phyloP scores from a whole-genome alignment of 2,113 vertebrate species.

The Melanotaenia duboulayi region DNA sequence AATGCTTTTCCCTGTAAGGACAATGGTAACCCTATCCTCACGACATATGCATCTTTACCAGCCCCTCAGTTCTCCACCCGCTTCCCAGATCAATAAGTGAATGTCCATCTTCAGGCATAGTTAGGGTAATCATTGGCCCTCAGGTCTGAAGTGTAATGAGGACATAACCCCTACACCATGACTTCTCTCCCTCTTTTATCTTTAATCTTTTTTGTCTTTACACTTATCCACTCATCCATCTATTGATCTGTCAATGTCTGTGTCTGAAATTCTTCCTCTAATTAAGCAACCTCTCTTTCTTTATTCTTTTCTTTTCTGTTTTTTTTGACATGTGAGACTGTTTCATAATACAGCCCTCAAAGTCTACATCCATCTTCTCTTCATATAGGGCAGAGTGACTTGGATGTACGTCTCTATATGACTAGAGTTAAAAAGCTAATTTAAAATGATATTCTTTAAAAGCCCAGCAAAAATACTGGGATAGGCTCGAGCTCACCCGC shows the following conservation, averaged over 20 bases:
- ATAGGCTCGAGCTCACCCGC: too few species aligned
- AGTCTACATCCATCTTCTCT: too few species aligned
- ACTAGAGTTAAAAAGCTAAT: too few species aligned
- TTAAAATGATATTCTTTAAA: too few species aligned
- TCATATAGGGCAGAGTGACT: accelerated
- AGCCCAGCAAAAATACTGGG: too few species aligned
- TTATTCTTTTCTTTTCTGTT: not conserved
- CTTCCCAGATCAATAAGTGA: slow-evolving; percentile 65
- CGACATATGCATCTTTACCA: slow-evolving; percentile 67
- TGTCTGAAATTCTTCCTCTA: slow-evolving; percentile 16
- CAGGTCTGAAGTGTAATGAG: slow-evolving; percentile 40
- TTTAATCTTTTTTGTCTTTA: slow-evolving; percentile 7
- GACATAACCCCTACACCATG: slow-evolving; percentile 19
- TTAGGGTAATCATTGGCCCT: slow-evolving; percentile 53
- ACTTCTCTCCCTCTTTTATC: slow-evolving; percentile 21
- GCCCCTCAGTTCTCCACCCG: slow-evolving; percentile 60
- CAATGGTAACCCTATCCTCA: slow-evolving; percentile 42
- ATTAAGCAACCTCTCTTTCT: not conserved
- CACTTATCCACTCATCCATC: slow-evolving; percentile 36
- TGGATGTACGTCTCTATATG: too few species aligned
- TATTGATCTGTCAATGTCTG: slow-evolving; percentile 52
- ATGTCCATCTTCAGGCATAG: slow-evolving; percentile 42
- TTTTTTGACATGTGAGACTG: not conserved
- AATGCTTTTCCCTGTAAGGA: slow-evolving; percentile 9
- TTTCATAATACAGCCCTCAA: not conserved